Percentiles rank a stretch among this genome's conserved stretches.
These are phyloP conservation scores for Caprella mutica DNA, from an alignment of 2,888 invertebrate species.

Conservation along the genomic window DNA sequence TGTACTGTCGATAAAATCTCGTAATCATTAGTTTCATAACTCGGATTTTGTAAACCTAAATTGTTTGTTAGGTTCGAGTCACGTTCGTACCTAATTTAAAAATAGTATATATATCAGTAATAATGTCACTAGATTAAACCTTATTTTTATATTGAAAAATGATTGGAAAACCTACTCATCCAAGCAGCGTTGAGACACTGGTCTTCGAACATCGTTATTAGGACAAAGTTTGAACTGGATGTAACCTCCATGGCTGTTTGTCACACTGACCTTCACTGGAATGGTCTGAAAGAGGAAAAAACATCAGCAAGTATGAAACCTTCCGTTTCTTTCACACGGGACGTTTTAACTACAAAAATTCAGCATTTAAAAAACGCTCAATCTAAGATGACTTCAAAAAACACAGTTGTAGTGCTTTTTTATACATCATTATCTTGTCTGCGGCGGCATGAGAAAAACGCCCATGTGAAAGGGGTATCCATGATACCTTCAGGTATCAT, in stretches of 20 bases:
- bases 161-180: conserved; percentile 16
- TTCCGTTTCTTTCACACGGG: too few species aligned
- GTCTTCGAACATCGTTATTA: conserved; percentile 10
- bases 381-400: background rate
- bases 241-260: conserved; percentile 24
- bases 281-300: conserved; percentile 11
- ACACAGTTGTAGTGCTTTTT: background rate
- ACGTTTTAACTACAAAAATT: background rate
- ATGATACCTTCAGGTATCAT: too few species aligned
- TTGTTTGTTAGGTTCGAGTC: too few species aligned
- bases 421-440: background rate
- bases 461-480: too few species aligned
- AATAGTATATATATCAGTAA: background rate
- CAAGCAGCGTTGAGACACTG: conserved; percentile 25
- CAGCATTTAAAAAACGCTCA: background rate
- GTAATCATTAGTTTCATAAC: too few species aligned
- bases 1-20: too few species aligned
- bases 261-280: conserved; percentile 21
- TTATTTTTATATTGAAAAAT: background rate
- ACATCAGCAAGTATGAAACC: too few species aligned
- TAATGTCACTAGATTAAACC: background rate
- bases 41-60: too few species aligned
- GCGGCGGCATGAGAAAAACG: too few species aligned
- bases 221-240: conserved; percentile 28
- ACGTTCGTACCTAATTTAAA: too few species aligned